phyloP scores from a whole-genome alignment of 2,113 vertebrate species.

The Gracilinanus agilis region DNA sequence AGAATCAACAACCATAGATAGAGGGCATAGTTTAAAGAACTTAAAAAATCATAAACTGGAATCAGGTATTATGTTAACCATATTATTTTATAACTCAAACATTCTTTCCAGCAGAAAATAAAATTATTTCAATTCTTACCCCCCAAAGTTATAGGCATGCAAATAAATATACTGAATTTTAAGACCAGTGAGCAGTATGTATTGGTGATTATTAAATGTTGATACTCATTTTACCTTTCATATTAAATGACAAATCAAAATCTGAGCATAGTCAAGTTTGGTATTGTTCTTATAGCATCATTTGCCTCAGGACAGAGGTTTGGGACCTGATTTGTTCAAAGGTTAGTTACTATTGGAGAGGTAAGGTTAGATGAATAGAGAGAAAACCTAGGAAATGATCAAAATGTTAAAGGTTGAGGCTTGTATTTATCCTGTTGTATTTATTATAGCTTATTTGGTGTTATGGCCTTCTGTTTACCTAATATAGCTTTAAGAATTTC shows the following conservation, averaged over 20 bases:
- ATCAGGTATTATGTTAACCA: not conserved
- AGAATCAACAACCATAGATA: not conserved
- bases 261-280: not conserved
- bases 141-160: not conserved
- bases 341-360: not conserved
- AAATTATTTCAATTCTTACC: not conserved
- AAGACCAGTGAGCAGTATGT: rapidly evolving
- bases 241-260: not conserved
- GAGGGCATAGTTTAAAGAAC: not conserved
- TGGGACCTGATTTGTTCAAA: not conserved
- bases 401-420: not conserved
- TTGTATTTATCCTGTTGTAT: not conserved
- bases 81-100: not conserved
- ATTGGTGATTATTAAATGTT: not conserved
- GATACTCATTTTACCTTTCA: not conserved
- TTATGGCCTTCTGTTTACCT: not conserved
- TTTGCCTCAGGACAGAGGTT: not conserved
- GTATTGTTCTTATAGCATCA: not conserved
- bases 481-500: not conserved
- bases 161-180: rapidly evolving
- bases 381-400: not conserved
- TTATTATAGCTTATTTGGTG: not conserved
- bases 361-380: not conserved
- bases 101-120: not conserved
- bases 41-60: not conserved